Evolutionary conservation across 2,888 invertebrate species (phyloP).

Genomic region (Aleiodes alternator): DNA sequence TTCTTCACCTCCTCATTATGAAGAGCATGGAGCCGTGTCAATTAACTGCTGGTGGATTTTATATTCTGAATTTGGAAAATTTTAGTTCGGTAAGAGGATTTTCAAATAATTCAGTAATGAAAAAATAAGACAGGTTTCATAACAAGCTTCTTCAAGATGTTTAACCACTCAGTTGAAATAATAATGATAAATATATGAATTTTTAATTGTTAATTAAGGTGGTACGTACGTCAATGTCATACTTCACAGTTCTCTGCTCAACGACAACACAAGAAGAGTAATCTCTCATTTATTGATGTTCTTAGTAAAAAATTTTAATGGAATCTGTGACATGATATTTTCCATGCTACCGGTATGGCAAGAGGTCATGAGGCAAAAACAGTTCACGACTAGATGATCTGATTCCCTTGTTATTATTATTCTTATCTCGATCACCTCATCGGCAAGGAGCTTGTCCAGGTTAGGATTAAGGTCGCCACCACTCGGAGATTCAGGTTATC

Average conservation of each 20-base stretch:
- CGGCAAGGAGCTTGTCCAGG: no score
- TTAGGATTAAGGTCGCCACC: no score
- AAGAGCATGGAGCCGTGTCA: slow-evolving; percentile 57
- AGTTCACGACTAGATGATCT: no score
- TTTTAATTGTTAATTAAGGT: slow-evolving; percentile 53
- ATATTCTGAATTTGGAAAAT: slow-evolving; percentile 59
- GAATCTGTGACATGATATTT: neutral
- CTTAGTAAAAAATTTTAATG: neutral
- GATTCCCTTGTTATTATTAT: no score
- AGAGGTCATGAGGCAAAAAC: no score
- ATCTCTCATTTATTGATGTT: neutral
- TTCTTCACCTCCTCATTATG: slow-evolving; percentile 58
- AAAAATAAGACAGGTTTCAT: neutral
- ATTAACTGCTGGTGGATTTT: slow-evolving; percentile 62
- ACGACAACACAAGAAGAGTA: slow-evolving; percentile 49
- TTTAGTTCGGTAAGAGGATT: slow-evolving; percentile 60
- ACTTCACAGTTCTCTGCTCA: slow-evolving; percentile 61
- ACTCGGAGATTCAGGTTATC: no score
- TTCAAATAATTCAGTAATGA: neutral
- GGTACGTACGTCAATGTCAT: slow-evolving; percentile 61
- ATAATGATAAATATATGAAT: neutral
- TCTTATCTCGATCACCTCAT: no score
- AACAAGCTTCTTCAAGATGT: no score
- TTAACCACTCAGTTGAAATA: no score
- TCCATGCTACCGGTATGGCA: no score